Conservation (phyloP, 2,888 invertebrate genomes). For the Eustalomyia histrio region DNA sequence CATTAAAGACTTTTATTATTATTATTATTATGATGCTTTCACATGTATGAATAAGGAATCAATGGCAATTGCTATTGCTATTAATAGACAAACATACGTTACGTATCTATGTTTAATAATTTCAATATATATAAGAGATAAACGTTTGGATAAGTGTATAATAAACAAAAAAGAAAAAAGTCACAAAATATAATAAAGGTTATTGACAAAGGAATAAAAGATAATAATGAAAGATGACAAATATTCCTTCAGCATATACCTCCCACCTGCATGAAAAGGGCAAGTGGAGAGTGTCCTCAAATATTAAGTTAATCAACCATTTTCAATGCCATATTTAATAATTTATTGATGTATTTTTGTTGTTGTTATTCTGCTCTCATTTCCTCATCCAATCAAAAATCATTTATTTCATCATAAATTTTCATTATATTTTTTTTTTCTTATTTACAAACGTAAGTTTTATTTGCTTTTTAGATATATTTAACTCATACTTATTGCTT, state of each 20-base stretch:
- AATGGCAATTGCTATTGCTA: background rate
- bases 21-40: constrained; percentile 35
- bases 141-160: constrained; percentile 53
- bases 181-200: constrained; percentile 35
- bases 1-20: constrained; percentile 55
- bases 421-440: constrained; percentile 47
- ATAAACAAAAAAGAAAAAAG: constrained; percentile 45
- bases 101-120: constrained; percentile 46
- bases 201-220: constrained; percentile 39
- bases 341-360: constrained; percentile 28
- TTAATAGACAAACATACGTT: no score
- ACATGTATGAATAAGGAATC: background rate
- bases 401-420: constrained; percentile 63
- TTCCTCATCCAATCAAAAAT: constrained; percentile 52
- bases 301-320: constrained; percentile 43
- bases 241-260: background rate
- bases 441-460: constrained; percentile 6
- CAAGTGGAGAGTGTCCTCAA: background rate
- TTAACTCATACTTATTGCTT: background rate
- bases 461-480: background rate
- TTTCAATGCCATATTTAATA: constrained; percentile 45
- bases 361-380: constrained; percentile 5
- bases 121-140: constrained; percentile 37
- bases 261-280: constrained; percentile 32
- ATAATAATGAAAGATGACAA: constrained; percentile 27